These are phyloP conservation scores for Ormia ochracea DNA, from an alignment of 2,888 invertebrate species.

Conservation along the genomic window DNA sequence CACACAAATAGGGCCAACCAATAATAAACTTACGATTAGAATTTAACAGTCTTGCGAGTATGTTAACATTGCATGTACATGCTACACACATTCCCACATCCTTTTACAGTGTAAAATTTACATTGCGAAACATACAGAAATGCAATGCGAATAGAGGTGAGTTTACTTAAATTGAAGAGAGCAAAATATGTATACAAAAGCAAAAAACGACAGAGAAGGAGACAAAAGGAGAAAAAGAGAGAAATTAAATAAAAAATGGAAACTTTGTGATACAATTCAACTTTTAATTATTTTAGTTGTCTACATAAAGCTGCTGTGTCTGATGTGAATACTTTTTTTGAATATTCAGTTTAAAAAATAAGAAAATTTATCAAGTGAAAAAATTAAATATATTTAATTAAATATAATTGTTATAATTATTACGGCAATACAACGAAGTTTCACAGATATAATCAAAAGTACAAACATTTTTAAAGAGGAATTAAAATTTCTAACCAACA, in stretches of 20 bases:
- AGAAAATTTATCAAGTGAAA: not conserved
- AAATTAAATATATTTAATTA: not conserved
- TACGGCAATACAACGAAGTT: conserved; percentile 9
- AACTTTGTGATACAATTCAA: conserved; percentile 18
- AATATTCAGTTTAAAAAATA: not conserved
- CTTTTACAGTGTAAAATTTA: too few species aligned
- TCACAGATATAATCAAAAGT: not conserved
- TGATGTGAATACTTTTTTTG: conserved; percentile 35
- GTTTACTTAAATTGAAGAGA: not conserved
- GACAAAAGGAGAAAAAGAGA: too few species aligned
- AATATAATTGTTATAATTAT: not conserved
- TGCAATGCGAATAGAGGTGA: not conserved
- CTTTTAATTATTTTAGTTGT: conserved; percentile 41
- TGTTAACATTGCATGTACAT: too few species aligned
- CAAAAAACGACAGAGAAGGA: too few species aligned
- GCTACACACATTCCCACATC: too few species aligned
- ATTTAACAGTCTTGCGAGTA: too few species aligned
- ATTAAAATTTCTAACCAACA: not conserved
- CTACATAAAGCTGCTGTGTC: conserved; percentile 46
- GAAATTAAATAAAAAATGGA: not conserved
- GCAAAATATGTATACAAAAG: not conserved
- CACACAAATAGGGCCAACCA: too few species aligned
- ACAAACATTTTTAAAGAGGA: not conserved
- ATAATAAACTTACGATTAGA: too few species aligned
- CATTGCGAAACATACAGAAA: not conserved